Conservation (phyloP, 53 echinoderm and acorn worm species). For the Holothuria leucospilota region DNA sequence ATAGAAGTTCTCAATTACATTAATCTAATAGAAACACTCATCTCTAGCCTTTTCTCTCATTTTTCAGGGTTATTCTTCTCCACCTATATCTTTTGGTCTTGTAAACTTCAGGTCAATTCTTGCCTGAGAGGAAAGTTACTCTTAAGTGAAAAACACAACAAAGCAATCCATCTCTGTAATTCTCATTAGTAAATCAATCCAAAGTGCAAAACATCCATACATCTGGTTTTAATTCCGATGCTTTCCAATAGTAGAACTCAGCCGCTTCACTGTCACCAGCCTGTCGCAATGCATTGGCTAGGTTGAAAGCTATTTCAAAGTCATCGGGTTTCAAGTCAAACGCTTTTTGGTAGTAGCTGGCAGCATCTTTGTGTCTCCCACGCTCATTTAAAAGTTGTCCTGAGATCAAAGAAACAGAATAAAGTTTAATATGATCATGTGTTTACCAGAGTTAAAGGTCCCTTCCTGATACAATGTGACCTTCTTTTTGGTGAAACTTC, state of each 20-base stretch:
- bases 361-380: conserved; percentile 69
- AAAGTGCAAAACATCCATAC: conserved; percentile 58
- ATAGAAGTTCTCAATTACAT: no score
- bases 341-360: conserved; percentile 71
- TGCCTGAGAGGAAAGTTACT: no score
- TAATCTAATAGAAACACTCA: no score
- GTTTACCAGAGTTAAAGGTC: no score
- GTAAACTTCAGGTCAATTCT: no score
- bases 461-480: no score
- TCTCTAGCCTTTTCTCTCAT: no score
- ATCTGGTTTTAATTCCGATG: conserved; percentile 84
- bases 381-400: conserved; percentile 87
- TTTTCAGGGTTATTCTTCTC: no score
- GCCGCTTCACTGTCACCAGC: conserved; percentile 80
- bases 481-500: neutral
- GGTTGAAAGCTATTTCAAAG: conserved; percentile 95
- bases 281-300: conserved; percentile 92
- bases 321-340: conserved; percentile 75
- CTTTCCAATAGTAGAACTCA: conserved; percentile 83
- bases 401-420: conserved; percentile 40
- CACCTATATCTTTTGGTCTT: no score
- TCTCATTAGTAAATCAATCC: neutral
- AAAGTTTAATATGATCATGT: no score
- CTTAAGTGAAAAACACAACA: no score
- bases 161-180: neutral